Evolutionary conservation across 2,888 invertebrate genomes (phyloP).

Genomic region (Rhagophthalmus giganteus): DNA sequence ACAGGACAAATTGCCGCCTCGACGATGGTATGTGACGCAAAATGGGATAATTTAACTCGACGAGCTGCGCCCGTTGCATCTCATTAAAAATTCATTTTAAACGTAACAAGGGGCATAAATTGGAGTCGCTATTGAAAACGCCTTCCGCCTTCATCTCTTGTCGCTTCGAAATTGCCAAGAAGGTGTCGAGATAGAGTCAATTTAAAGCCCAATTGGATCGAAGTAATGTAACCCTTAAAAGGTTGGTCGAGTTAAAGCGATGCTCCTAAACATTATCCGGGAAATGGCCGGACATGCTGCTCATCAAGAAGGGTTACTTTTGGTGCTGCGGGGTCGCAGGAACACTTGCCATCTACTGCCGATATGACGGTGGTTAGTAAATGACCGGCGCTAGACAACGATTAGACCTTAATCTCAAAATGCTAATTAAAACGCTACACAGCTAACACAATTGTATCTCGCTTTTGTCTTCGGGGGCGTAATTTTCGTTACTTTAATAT

Average conservation of each 20-base stretch:
- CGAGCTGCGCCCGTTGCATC: no score
- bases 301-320: conserved; percentile 37
- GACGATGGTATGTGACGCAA: no score
- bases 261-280: conserved; percentile 50
- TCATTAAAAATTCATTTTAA: no score
- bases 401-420: conserved; percentile 41
- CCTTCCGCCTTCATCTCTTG: no score
- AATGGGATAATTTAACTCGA: no score
- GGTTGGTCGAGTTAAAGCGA: conserved; percentile 54
- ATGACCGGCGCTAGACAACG: conserved; percentile 35
- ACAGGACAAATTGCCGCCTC: no score
- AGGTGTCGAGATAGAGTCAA: conserved; percentile 57
- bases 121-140: no score
- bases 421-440: conserved; percentile 38
- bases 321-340: conserved; percentile 13
- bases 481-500: conserved; percentile 1
- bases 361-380: conserved; percentile 29
- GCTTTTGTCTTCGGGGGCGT: neutral
- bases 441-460: conserved; percentile 7
- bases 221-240: conserved; percentile 56
- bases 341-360: conserved; percentile 15
- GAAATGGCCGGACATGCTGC: conserved; percentile 41
- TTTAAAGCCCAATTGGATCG: conserved; percentile 56
- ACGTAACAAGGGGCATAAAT: no score
- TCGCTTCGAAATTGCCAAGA: conserved; percentile 47